Conservation (phyloP, 92 coral and sea anemone species). For the Phenganax marumi region DNA sequence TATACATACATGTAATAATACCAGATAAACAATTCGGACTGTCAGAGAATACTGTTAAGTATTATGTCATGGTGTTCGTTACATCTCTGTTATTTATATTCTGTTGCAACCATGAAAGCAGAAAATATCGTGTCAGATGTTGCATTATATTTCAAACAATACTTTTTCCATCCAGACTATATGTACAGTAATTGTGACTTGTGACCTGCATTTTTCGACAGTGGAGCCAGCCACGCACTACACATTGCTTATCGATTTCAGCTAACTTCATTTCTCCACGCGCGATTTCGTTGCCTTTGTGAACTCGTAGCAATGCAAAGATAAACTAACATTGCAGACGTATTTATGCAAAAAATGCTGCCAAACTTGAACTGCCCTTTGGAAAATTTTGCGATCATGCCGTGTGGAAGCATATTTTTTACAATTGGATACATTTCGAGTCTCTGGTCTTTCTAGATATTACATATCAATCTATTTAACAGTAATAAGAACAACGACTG, state of each 20-base stretch:
- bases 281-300: too few relatives aligned
- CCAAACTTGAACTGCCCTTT: too few relatives aligned
- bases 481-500: neutral
- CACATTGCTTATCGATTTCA: neutral
- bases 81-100: neutral
- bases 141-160: neutral
- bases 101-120: neutral
- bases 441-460: too few relatives aligned
- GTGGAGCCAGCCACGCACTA: neutral
- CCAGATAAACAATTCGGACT: neutral
- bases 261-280: too few relatives aligned
- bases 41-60: neutral
- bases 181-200: too few relatives aligned
- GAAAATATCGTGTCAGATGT: neutral
- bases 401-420: neutral
- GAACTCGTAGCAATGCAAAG: too few relatives aligned
- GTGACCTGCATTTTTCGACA: too few relatives aligned
- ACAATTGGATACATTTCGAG: neutral
- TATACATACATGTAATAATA: neutral
- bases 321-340: too few relatives aligned
- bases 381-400: neutral
- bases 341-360: too few relatives aligned
- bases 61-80: neutral
- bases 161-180: neutral
- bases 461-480: neutral